These are phyloP conservation scores for Aphelenchoides fujianensis DNA, from an alignment of 1,140 invertebrate species.

Conservation along the genomic window DNA sequence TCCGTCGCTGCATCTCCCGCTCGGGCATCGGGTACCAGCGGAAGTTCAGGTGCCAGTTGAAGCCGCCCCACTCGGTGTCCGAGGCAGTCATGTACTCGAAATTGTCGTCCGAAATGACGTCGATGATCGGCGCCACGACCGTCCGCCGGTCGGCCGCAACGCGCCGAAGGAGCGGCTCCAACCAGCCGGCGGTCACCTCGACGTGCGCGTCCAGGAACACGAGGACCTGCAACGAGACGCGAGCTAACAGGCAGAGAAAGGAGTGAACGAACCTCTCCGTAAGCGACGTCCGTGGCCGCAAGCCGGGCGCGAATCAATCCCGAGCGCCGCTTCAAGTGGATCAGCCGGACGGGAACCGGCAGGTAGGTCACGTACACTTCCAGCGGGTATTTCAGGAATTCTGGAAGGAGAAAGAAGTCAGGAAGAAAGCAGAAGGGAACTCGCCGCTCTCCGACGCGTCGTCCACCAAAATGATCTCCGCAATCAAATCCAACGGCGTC, in stretches of 20 bases:
- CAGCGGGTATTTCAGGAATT: conserved; percentile 73
- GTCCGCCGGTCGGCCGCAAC: conserved; percentile 71
- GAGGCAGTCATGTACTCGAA: conserved; percentile 85
- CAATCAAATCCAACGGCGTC: conserved; percentile 72
- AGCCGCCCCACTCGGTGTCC: conserved; percentile 90
- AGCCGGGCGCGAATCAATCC: conserved; percentile 80
- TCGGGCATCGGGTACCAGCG: conserved; percentile 72
- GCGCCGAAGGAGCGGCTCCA: conserved; percentile 76
- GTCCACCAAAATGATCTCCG: conserved; percentile 85
- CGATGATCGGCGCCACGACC: conserved; percentile 86
- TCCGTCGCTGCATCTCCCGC: conserved; percentile 14
- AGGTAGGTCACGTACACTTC: conserved; percentile 75
- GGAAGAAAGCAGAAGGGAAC: conserved; percentile 66
- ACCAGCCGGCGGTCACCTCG: conserved; percentile 81
- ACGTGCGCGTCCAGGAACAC: conserved; percentile 89
- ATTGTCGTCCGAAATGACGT: conserved; percentile 85
- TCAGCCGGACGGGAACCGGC: conserved; percentile 66
- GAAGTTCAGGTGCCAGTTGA: conserved; percentile 93
- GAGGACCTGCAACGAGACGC: conserved; percentile 62
- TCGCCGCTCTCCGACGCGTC: conserved; percentile 76
- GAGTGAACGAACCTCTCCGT: too few species aligned
- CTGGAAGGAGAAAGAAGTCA: conserved; percentile 64
- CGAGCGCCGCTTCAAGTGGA: conserved; percentile 71
- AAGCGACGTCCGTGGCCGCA: conserved; percentile 74
- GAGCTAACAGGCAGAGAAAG: background rate